Conservation (phyloP, 2,113 vertebrate genomes). For the Platysteira castanea region DNA sequence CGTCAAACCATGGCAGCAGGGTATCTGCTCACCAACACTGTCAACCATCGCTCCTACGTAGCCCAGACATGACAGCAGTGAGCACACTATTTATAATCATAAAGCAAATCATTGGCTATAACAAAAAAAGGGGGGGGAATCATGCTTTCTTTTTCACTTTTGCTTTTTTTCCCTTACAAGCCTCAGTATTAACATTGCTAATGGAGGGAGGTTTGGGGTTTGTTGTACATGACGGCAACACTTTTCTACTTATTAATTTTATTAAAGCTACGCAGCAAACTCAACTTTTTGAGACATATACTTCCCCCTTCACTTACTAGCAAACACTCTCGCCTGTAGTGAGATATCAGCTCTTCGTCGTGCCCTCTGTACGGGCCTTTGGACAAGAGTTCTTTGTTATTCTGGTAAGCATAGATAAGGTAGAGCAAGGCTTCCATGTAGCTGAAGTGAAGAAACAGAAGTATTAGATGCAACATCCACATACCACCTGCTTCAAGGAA, state of each 20-base stretch:
- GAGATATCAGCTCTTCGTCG: constrained; percentile 84
- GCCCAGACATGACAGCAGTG: not conserved
- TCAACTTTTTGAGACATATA: not conserved
- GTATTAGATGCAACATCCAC: not conserved
- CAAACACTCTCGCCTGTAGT: constrained; percentile 93
- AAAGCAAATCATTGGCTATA: not conserved
- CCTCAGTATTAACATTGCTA: not conserved
- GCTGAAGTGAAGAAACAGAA: constrained; percentile 73
- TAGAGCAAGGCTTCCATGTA: constrained; percentile 92
- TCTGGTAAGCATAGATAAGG: constrained; percentile 92
- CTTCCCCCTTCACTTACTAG: constrained; percentile 81
- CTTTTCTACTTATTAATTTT: not conserved
- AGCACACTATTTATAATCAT: not conserved
- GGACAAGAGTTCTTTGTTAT: constrained; percentile 92
- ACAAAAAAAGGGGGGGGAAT: not conserved
- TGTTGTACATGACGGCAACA: not conserved
- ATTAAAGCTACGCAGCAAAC: not conserved
- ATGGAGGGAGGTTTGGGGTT: not conserved
- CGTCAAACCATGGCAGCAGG: not conserved
- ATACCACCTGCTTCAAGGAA: not conserved
- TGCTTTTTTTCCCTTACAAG: not conserved
- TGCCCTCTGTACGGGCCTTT: constrained; percentile 91
- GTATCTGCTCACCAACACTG: not conserved
- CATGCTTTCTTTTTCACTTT: not conserved
- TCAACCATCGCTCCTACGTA: not conserved